Conservation (phyloP, 2,888 invertebrate genomes). For the Torymus auratus region DNA sequence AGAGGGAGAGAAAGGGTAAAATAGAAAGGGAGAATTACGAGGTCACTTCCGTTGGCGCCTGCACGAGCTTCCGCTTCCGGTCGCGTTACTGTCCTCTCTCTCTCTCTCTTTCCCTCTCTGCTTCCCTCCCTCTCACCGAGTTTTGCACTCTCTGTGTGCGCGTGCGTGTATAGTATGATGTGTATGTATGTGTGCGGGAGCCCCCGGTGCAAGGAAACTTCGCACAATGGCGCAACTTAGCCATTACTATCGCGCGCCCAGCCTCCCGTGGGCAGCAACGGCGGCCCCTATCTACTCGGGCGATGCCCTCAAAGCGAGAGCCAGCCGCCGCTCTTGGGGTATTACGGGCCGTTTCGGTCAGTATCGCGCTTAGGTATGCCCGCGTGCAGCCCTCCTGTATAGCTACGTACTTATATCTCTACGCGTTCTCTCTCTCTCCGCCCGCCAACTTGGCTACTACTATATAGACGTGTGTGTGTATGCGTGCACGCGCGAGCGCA, state of each 20-base stretch:
- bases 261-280: conserved; percentile 4
- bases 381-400: not conserved
- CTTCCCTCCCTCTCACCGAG: not conserved
- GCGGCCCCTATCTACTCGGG: not conserved
- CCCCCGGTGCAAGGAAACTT: conserved; percentile 68
- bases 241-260: conserved; percentile 66
- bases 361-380: conserved; percentile 20
- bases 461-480: too few relatives aligned
- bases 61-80: conserved; percentile 76
- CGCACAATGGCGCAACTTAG: conserved; percentile 72
- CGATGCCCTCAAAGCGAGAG: not conserved
- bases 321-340: not conserved
- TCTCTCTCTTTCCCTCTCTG: not conserved
- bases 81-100: conserved; percentile 62
- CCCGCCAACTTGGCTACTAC: not conserved
- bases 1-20: conserved; percentile 35
- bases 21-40: conserved; percentile 75
- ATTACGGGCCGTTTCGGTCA: conserved; percentile 44
- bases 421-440: not conserved
- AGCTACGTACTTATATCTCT: conserved; percentile 3
- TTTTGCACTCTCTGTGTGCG: not conserved
- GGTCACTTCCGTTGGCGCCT: conserved; percentile 76
- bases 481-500: not conserved
- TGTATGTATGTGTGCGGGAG: conserved; percentile 26
- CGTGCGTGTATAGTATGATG: not conserved